Evolutionary conservation across 2,888 invertebrate species (phyloP), one percentile per base, ranked within the genome.

Genomic region (Agriopis aurantiaria): DNA sequence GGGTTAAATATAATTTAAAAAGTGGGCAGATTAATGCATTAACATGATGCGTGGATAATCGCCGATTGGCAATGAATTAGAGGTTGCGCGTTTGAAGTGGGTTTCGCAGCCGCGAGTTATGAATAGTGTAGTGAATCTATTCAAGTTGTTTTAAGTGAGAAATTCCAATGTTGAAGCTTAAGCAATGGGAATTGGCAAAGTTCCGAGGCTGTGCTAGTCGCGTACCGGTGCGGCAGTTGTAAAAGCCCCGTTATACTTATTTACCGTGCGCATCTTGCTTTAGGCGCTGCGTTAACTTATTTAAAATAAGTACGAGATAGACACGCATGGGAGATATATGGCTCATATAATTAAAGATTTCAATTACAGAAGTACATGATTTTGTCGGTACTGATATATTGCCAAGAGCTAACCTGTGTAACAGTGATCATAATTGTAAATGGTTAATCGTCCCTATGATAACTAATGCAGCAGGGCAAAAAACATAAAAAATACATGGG

Each of bases 161-260:
- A 91, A 93, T 93, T 92, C 91, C 91, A 80, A 88, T 87, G 89
- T 85, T 89, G 81, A 88, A 88, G 86, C 86, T 89, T 90, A 89
- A 89, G 92, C 88, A 89, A 90, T 92, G 89, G 91, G 90, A 93
- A 92, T 93, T 94, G 93, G 92, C 93, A 92, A 92, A 84, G 92
- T 88, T 91, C 91, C 91, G 90, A 91, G 88, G 86, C 84, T 85
- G 85, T 85, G 88, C 86, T 83, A 81, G 81, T 85, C 83, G 86
- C 85, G 85, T 86, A 85, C 86, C 85, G 86, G 85, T 85, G 87
- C 82, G 82, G 86, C 86, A 90, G 92, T 88, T 91, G 91, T 93
- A 93, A 93, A 94, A 89, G 82, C 80, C 85, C 93, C 93, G 93
- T 93, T 94, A 92, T 83, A 89, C 91, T 91, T 91, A 91, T 93